These are phyloP conservation scores for Caerostris darwini DNA, from an alignment of 1,140 invertebrate genomes.

Conservation along the genomic window DNA sequence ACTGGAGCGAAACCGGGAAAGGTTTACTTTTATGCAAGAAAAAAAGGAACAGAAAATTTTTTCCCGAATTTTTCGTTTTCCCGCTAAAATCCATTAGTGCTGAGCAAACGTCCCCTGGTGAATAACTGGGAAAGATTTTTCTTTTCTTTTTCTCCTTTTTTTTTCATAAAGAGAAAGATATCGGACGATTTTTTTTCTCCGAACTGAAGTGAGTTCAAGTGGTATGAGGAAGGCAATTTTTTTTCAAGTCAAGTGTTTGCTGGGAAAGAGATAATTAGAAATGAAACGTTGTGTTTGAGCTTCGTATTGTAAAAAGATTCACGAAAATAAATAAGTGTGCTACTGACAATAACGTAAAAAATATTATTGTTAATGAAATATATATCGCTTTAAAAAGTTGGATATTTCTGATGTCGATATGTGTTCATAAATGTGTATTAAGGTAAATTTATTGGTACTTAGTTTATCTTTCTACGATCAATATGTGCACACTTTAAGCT, in stretches of 20 bases:
- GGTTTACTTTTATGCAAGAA: conserved; percentile 6
- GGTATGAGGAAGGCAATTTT: not conserved
- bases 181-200: not conserved
- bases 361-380: too few species aligned
- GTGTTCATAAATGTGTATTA: too few species aligned
- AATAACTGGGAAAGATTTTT: not conserved
- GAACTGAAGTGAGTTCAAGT: not conserved
- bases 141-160: conserved; percentile 4
- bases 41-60: not conserved
- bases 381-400: too few species aligned
- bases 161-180: not conserved
- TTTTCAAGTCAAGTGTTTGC: not conserved
- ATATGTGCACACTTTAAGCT: too few species aligned
- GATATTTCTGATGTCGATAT: too few species aligned
- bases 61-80: not conserved
- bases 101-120: conserved; percentile 41
- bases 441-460: too few species aligned
- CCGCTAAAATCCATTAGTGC: conserved; percentile 26
- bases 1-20: conserved; percentile 33
- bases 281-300: too few species aligned
- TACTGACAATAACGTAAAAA: too few species aligned
- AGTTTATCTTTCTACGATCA: too few species aligned
- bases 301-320: too few species aligned
- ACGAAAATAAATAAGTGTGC: too few species aligned
- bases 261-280: too few species aligned